Base-by-base conservation (phyloP, 2,113 vertebrate genomes). In the Craseonycteris thonglongyai region DNA sequence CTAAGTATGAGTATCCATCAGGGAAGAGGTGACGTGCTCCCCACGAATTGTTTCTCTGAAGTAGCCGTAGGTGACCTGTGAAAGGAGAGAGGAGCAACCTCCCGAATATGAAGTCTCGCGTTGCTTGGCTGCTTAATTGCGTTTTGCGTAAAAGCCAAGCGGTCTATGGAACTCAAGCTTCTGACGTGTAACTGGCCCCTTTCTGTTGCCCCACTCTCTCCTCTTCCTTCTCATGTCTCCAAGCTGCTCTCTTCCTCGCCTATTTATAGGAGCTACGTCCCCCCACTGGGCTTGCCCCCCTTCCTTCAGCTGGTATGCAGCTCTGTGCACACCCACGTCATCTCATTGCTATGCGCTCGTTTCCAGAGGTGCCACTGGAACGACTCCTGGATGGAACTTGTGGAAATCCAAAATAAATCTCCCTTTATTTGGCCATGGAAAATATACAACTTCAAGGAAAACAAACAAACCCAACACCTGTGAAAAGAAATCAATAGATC, bases 401-500 rank as follows among this genome's bases (percentile, higher is more conserved):
- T 72, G 40, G n/a, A 28, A 56, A 87, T 86, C 69, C 80, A 59
- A 82, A 88, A 89, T 96, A 93, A 95, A 93, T 78, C 35, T 11
- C 7, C 38, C 61, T 93, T 93, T 78, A 90, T 33, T 91, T 54
- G 49, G 84, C 9, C 84, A 68, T 92, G 42, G 75, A 66, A 75
- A 96, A 87, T 87, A 91, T 96, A 92, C 96, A 94, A 85, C 88
- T 96, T 95, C n/a, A 88, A 95, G 92, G 82, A 33, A 78, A 94
- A 84, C 28, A 76, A 71, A 88, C 58, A 12, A 90, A 93, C 61
- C n/a, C n/a, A 84, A 14, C 15, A 33, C 84, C 85, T 74, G 28
- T n/a, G n/a, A 28, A 88, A 95, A 93, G 69, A 96, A 96, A 95
- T 96, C 92, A 92, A 92, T 97, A 94, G 68, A 68, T 95, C 63